phyloP scores from a whole-genome alignment of 2,888 invertebrate genomes.

The Orthosia incerta region DNA sequence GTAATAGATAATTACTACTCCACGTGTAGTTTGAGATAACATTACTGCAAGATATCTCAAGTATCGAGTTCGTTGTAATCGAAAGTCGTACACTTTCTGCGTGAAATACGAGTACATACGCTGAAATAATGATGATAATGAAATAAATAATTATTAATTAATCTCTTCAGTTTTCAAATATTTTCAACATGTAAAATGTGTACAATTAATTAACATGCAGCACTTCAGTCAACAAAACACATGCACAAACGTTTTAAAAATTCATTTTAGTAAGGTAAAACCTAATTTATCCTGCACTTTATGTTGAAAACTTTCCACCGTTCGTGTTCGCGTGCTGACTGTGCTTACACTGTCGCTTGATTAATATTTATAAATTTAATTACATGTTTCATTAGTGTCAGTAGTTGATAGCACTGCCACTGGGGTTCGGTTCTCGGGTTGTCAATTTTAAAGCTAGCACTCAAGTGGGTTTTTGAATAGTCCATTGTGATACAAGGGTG shows the following conservation, averaged over 20 bases:
- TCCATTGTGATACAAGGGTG: too few relatives aligned
- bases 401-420: constrained; percentile 48
- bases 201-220: constrained; percentile 1
- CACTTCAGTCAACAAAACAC: constrained; percentile 9
- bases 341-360: constrained; percentile 73
- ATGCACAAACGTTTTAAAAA: constrained; percentile 33
- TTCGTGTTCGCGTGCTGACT: constrained; percentile 71
- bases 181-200: background rate
- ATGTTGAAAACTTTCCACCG: constrained; percentile 66
- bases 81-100: background rate
- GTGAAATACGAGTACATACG: background rate
- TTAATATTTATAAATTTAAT: constrained; percentile 87
- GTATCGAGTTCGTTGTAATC: background rate
- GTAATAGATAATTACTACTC: background rate
- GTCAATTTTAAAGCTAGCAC: constrained; percentile 43
- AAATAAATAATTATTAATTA: too few relatives aligned
- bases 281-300: constrained; percentile 60
- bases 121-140: background rate
- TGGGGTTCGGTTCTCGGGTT: constrained; percentile 46
- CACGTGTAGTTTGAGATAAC: constrained; percentile 5
- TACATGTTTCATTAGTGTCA: constrained; percentile 74
- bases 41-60: background rate
- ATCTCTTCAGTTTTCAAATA: too few relatives aligned
- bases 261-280: constrained; percentile 36
- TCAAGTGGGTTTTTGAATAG: constrained; percentile 29